phyloP scores from a whole-genome alignment of 2,113 vertebrate species.

The Calyptommatus sinebrachiatus region DNA sequence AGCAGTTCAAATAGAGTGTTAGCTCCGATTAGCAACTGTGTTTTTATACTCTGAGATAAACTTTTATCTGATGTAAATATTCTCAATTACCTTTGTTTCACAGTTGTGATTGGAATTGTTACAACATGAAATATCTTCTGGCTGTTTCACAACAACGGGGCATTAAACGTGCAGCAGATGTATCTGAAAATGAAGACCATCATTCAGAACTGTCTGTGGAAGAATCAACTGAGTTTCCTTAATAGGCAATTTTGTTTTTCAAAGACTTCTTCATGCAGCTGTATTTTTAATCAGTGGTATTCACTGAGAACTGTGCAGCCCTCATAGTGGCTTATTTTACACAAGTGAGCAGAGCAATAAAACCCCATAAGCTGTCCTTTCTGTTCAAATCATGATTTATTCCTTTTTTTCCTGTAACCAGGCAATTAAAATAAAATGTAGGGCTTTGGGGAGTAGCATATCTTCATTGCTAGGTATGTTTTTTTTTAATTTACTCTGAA shows the following conservation, averaged over 20 bases:
- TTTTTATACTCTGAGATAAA: background rate
- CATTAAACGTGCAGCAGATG: conserved; percentile 72
- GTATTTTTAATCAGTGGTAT: conserved; percentile 58
- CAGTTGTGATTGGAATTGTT: conserved; percentile 95
- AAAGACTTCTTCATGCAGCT: background rate
- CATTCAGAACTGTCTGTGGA: conserved; percentile 51
- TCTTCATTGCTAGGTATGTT: no score
- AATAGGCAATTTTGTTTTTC: background rate
- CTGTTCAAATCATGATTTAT: background rate
- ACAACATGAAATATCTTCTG: conserved; percentile 81
- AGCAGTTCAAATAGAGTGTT: background rate
- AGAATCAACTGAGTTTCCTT: background rate
- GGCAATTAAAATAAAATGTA: background rate
- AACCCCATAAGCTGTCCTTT: rapidly evolving
- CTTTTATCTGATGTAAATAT: rapidly evolving
- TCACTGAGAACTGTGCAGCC: conserved; percentile 61
- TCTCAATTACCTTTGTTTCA: background rate
- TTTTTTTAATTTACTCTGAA: background rate
- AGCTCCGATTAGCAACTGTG: background rate
- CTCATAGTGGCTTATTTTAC: conserved; percentile 58
- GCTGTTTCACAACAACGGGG: conserved; percentile 86
- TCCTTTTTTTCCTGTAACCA: background rate
- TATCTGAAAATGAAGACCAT: conserved; percentile 46
- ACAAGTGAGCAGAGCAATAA: background rate
- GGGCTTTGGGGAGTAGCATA: no score